Conservation (phyloP, 2,797 vertebrate genomes). For the Notoglanidium macrostoma region DNA sequence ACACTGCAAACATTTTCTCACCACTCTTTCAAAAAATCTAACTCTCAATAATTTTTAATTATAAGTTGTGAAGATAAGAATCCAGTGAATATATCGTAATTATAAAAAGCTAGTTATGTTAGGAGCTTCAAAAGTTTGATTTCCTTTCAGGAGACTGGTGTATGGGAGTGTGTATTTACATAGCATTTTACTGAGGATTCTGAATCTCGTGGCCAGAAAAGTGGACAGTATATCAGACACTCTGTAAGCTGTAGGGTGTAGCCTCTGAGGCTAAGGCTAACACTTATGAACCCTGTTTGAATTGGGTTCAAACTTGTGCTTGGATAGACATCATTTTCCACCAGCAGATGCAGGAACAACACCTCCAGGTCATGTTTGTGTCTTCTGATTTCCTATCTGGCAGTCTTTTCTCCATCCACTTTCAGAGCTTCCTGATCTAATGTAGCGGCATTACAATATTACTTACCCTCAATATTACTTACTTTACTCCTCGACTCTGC, state of each 20-base stretch:
- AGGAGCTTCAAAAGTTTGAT: background rate
- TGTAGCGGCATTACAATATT: constrained; percentile 18
- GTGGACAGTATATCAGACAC: background rate
- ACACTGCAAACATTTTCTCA: background rate
- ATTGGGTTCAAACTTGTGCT: background rate
- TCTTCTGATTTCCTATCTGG: background rate
- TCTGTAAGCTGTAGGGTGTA: background rate
- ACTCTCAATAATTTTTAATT: background rate
- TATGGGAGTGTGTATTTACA: background rate
- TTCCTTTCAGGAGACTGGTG: background rate
- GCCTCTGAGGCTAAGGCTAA: background rate
- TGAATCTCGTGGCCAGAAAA: constrained; percentile 2
- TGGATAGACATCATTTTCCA: background rate
- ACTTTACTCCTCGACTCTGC: background rate
- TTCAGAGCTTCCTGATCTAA: constrained; percentile 27
- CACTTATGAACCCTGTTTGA: background rate
- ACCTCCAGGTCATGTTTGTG: background rate
- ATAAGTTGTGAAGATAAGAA: background rate
- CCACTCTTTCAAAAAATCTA: background rate
- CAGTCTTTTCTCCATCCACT: constrained; percentile 1
- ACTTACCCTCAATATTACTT: constrained; percentile 24
- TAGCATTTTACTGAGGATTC: background rate
- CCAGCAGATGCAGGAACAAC: background rate
- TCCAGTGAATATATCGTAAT: background rate
- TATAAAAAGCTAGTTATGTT: background rate